Conservation (phyloP, 2,797 vertebrate genomes). For the Balearica regulorum region DNA sequence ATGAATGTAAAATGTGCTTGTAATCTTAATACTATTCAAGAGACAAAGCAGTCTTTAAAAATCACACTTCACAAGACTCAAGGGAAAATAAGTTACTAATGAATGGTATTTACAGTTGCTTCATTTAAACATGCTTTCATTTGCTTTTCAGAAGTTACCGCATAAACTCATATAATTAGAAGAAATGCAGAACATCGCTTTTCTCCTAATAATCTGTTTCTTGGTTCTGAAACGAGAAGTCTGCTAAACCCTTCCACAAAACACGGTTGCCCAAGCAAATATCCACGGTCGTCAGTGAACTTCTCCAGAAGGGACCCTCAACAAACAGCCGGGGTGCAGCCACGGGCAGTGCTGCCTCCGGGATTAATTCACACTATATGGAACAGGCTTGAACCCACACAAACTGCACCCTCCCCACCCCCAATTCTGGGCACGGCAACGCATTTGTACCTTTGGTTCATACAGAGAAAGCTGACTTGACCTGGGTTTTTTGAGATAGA, state of each 20-base stretch:
- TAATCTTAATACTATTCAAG: constrained; percentile 78
- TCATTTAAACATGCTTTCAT: constrained; percentile 68
- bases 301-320: neutral
- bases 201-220: constrained; percentile 24
- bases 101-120: constrained; percentile 79
- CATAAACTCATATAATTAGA: constrained; percentile 63
- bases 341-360: fast-evolving
- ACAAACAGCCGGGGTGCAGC: neutral
- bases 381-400: neutral
- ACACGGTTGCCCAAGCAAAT: neutral
- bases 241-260: neutral
- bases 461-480: neutral
- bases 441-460: neutral
- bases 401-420: neutral
- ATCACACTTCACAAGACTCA: constrained; percentile 76
- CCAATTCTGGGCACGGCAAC: neutral
- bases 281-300: neutral
- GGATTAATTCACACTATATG: neutral
- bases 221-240: constrained; percentile 7
- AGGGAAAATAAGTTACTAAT: constrained; percentile 81
- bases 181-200: constrained; percentile 35
- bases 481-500: neutral
- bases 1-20: constrained; percentile 80
- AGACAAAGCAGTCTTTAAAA: constrained; percentile 77
- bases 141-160: constrained; percentile 68